phyloP scores from a whole-genome alignment of 2,113 vertebrate species.

The Corythornis madagascariensis region DNA sequence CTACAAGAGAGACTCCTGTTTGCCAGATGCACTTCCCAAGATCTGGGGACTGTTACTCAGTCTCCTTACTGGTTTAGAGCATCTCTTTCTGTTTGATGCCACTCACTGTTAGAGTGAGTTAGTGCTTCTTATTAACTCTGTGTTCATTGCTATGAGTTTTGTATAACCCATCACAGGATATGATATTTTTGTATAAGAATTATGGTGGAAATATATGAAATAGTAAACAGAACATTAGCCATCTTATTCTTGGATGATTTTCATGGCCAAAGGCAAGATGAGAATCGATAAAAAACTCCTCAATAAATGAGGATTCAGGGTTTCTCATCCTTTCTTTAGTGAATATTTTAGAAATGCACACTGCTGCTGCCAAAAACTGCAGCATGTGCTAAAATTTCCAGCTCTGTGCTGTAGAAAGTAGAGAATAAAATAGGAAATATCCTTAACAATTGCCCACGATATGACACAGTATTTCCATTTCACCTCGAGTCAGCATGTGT shows the following conservation, averaged over 20 bases:
- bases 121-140: not conserved
- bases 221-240: not conserved
- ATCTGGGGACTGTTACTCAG: not conserved
- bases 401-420: not conserved
- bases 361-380: not conserved
- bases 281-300: not conserved
- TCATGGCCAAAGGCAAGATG: constrained; percentile 9
- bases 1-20: not conserved
- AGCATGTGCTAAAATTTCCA: not conserved
- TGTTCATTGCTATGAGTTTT: not conserved
- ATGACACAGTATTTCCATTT: not conserved
- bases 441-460: not conserved
- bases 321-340: not conserved
- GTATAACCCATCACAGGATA: not conserved
- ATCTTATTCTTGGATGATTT: not conserved
- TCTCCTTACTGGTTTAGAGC: not conserved
- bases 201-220: not conserved
- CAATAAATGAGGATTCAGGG: not conserved
- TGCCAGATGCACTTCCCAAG: not conserved
- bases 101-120: not conserved
- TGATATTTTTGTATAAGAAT: not conserved
- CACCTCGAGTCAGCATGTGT: not conserved
- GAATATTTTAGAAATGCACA: constrained; percentile 33
- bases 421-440: not conserved
- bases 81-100: not conserved